Evolutionary conservation across 2,888 invertebrate species (phyloP).

Genomic region (Herminia tarsipennalis): DNA sequence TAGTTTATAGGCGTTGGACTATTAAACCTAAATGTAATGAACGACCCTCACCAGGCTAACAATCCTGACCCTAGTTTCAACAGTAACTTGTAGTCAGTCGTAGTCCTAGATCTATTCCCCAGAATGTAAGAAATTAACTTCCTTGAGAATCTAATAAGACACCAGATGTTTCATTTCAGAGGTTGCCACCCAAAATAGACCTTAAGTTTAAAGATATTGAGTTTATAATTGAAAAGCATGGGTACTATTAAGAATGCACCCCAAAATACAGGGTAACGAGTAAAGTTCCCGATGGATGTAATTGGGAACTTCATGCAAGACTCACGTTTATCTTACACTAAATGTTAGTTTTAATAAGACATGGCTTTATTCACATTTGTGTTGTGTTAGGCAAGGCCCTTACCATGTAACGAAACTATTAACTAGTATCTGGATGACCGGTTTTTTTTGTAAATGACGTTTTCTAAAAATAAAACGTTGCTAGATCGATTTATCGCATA

Average conservation of each 20-base stretch:
- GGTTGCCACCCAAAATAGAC: slow-evolving; percentile 2
- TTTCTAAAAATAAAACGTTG: no score
- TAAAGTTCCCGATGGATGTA: slow-evolving; percentile 44
- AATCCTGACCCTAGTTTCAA: not conserved
- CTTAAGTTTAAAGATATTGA: slow-evolving; percentile 7
- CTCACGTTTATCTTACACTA: slow-evolving; percentile 30
- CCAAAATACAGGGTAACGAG: slow-evolving; percentile 52
- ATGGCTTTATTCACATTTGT: not conserved
- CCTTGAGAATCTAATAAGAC: slow-evolving; percentile 34
- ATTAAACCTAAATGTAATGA: slow-evolving; percentile 3
- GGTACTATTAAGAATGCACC: slow-evolving; percentile 52
- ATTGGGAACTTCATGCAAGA: slow-evolving; percentile 37
- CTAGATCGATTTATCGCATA: no score
- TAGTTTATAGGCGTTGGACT: no score
- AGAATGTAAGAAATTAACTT: slow-evolving; percentile 42
- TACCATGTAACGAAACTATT: no score
- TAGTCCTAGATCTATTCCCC: slow-evolving; percentile 25
- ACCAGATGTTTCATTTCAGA: slow-evolving; percentile 30
- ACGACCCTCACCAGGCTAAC: not conserved
- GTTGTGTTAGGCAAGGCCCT: no score
- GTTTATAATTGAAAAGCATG: slow-evolving; percentile 10
- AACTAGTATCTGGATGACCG: no score
- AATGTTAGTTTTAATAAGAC: slow-evolving; percentile 34
- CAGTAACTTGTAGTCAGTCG: slow-evolving; percentile 1
- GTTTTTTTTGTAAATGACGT: no score